Percentiles rank a stretch among this genome's conserved stretches.
Evolutionary conservation across 2,113 vertebrate genomes (phyloP).

Genomic region (Donacobius atricapilla): DNA sequence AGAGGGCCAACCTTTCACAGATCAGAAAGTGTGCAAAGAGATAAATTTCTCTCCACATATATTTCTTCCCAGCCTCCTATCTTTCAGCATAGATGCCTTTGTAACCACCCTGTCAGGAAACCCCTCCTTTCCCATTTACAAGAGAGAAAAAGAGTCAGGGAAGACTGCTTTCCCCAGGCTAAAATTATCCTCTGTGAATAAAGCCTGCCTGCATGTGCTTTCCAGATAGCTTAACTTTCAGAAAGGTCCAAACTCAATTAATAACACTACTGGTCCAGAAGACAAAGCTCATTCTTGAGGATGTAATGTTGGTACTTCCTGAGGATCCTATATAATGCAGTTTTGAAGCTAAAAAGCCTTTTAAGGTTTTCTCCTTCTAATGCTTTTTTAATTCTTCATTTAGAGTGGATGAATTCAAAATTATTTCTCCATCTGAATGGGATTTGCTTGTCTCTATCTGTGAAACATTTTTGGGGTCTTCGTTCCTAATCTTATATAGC

Average conservation of each 20-base stretch:
- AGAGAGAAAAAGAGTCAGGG: neutral
- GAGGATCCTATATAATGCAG: neutral
- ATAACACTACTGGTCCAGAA: neutral
- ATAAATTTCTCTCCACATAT: neutral
- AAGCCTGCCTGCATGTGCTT: neutral
- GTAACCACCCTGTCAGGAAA: neutral
- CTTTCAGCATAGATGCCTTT: neutral
- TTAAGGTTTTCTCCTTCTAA: neutral
- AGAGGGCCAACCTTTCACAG: neutral
- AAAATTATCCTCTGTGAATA: conserved; percentile 27
- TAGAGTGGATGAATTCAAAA: neutral
- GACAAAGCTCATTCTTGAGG: neutral
- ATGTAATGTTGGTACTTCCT: neutral
- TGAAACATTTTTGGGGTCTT: neutral
- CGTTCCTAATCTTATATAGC: neutral
- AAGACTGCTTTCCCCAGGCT: conserved; percentile 5
- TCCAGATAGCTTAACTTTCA: conserved; percentile 22
- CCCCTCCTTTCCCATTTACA: conserved; percentile 10
- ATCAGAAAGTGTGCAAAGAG: neutral
- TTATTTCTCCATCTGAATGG: neutral
- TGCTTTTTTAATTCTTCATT: neutral
- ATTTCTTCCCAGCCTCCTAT: neutral
- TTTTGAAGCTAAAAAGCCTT: neutral
- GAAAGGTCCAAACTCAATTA: conserved; percentile 1
- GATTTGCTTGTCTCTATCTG: neutral